Base-by-base conservation (phyloP, 2,797 vertebrate species). In the Stomatorhinus walkeri region DNA sequence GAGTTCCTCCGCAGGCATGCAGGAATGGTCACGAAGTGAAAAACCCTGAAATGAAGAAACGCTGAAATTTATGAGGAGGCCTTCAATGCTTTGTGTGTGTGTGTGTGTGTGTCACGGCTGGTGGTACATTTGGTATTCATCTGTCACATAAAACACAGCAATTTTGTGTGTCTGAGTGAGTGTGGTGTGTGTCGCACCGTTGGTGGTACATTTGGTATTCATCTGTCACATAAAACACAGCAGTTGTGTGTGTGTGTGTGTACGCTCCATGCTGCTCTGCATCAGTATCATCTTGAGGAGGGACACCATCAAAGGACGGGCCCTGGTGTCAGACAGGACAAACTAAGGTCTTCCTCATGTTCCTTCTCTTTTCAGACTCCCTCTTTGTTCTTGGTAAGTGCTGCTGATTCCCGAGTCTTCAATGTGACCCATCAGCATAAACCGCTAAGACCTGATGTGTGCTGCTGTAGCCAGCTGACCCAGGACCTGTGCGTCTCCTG, bases 41-140 rank as follows among this genome's bases (percentile, higher is more conserved):
- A 94, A 94, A 91, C 92, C 94, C 93, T 94, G 94, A 94, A 95
- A 95, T 94, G 94, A 95, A 92, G 92, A 92, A 93, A 94, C 93
- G 91, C 91, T 92, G 92, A 94, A 94, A 93, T 93, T 87, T 92
- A 93, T 95, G 94, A 94, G 94, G 93, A 92, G 92, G 93, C 92
- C 94, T 93, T 92, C 28, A 32, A 32, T 32, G 28, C 28, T 32
- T 32, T 32, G 28, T 76, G 68, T 40, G 68, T 87, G 36, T 49
- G 54, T 87, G 81, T 81, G 36, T 84, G 48, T 88, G 85, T 89
- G 72, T 84, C 72, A 84, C 89, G 61, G 85, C 81, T 89, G 89
- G 85, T 89, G 72, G 83, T 52, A 88, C 36, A 79, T 79, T 79
- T 79, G 72, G 72, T 79, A 79, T 79, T 79, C 72, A 79, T 79